Evolutionary conservation across 92 coral and sea anemone genomes (phyloP).

Genomic region (Bergia puertoricense): DNA sequence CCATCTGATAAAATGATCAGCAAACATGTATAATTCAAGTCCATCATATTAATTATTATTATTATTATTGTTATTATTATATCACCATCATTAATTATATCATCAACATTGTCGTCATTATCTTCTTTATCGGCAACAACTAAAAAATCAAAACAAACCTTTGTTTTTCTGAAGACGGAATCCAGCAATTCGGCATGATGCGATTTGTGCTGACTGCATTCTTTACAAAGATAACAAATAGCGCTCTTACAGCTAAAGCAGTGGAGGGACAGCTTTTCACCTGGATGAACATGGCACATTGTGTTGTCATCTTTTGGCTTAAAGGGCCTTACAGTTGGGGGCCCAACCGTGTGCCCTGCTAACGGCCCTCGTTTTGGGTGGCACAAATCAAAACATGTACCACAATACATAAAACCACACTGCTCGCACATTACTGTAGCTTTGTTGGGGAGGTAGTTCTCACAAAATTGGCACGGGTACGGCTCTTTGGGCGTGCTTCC

Average conservation of each 20-base stretch:
- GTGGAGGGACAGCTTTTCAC: constrained; percentile 71
- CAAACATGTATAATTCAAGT: not conserved
- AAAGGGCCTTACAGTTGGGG: constrained; percentile 64
- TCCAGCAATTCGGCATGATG: constrained; percentile 78
- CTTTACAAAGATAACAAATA: constrained; percentile 83
- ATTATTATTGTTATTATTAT: no score
- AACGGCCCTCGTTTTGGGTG: constrained; percentile 89
- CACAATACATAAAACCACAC: constrained; percentile 79
- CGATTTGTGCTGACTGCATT: constrained; percentile 66
- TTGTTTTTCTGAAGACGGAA: constrained; percentile 76
- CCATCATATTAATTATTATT: not conserved
- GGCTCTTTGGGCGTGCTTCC: constrained; percentile 55
- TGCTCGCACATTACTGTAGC: constrained; percentile 83
- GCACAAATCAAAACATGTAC: constrained; percentile 78
- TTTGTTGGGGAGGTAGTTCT: constrained; percentile 73
- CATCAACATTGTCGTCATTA: no score
- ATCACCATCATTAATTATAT: not conserved
- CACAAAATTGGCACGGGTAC: constrained; percentile 84
- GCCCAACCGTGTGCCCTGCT: constrained; percentile 75
- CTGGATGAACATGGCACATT: constrained; percentile 66
- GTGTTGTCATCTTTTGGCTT: constrained; percentile 66
- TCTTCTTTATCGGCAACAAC: not conserved
- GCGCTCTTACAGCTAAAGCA: constrained; percentile 71
- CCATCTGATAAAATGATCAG: not conserved
- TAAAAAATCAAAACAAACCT: constrained; percentile 48